Evolutionary conservation across 2,797 vertebrate genomes (phyloP), one percentile per base, ranked within the genome.

Genomic region (Babyrousa celebensis): DNA sequence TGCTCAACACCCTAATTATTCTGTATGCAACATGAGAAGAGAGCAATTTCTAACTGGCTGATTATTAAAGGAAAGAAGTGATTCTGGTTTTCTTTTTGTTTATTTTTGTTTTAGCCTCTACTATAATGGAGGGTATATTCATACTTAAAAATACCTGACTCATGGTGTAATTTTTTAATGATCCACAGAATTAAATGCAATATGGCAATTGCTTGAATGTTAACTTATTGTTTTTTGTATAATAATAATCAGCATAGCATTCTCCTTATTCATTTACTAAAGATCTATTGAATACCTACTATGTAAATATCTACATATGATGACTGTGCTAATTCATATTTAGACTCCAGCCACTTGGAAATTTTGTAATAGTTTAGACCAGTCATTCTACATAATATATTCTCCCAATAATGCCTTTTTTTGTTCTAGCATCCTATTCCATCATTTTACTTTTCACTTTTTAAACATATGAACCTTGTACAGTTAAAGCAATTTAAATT

Each of bases 1-100:
- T 78, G 4, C 1, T 91, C 82, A 96, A 95, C 88, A 79, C 1
- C 78, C 5, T 92, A 70, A 94, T 95, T 91, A 82, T 84, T 93
- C 40, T 90, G 75, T 63, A 88, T 36, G 65, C 1, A 95, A 84
- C 18, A 70, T 0, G 71, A 48, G 68, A 95, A 40, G 71, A 96
- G 12, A 62, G 0, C 0, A 89, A 72, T 67, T 93, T 20, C 65
- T 84, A 10, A 70, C 74, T 96, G 80, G 25, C 9, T 7, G 94
- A 36, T 78, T 92, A 56, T 82, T 97, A 92, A 90, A 92, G 12
- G 1, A 68, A 84, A 86, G 12, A 96, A 94, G 68, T 85, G 62
- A 20, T 93, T 75, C 1, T 70, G 2, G 80, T 83, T 96, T 91
- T 75, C 16, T 68, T 93, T 92, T 79, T 92, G 12, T 67, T 94